phyloP scores from a whole-genome alignment of 2,113 vertebrate species.

The Tretioscincus oriximinensis region DNA sequence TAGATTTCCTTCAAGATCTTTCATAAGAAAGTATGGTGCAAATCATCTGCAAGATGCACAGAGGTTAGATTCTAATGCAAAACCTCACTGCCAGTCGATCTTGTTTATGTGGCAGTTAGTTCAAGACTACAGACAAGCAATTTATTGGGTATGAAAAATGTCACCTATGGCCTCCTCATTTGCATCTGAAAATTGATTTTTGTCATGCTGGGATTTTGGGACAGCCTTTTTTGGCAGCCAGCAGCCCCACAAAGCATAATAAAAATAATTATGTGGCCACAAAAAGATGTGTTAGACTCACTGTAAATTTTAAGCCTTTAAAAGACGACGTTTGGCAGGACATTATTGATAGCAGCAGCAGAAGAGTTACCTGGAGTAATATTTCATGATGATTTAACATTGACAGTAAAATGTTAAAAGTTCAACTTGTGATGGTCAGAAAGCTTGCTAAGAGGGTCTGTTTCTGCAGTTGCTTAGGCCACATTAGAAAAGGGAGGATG shows the following conservation, averaged over 20 bases:
- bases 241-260: conserved; percentile 57
- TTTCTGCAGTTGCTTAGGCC: too few species aligned
- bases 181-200: conserved; percentile 80
- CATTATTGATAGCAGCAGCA: conserved; percentile 61
- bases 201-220: conserved; percentile 73
- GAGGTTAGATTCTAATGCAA: conserved; percentile 54
- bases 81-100: conserved; percentile 61
- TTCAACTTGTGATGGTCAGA: conserved; percentile 26
- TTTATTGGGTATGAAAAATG: conserved; percentile 72
- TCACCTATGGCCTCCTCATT: conserved; percentile 69
- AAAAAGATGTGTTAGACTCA: conserved; percentile 54
- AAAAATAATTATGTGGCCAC: conserved; percentile 71
- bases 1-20: conserved; percentile 17
- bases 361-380: conserved; percentile 54
- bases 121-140: conserved; percentile 75
- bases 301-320: conserved; percentile 57
- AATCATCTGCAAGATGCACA: conserved; percentile 45
- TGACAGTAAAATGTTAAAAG: conserved; percentile 60
- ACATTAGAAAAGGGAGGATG: too few species aligned
- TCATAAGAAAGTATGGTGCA: conserved; percentile 19
- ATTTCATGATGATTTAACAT: conserved; percentile 69
- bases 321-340: conserved; percentile 47
- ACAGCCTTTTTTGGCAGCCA: conserved; percentile 65
- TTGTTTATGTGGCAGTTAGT: conserved; percentile 72
- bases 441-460: not conserved